Base-by-base conservation (phyloP, 2,113 vertebrate genomes). In the Corythoichthys intestinalis region DNA sequence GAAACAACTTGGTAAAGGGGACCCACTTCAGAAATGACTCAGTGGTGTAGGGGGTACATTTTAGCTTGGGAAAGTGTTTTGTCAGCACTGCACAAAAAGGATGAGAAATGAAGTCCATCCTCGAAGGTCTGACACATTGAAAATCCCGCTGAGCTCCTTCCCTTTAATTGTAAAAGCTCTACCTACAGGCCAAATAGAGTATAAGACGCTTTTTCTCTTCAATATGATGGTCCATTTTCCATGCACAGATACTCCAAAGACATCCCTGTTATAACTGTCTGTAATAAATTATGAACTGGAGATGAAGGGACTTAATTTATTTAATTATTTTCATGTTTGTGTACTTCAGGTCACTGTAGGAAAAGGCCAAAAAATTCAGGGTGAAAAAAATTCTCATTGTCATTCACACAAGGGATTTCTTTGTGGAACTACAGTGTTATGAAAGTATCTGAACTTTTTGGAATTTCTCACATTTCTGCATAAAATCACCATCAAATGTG, bases 151-250 rank as follows among this genome's bases (percentile, higher is more conserved):
- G 34, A 34, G 28, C 71, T 73, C 67, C 38, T 82, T 67, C 44
- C 65, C 71, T 81, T 72, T 80, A 69, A 75, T 68, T 83, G 80
- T 80, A 65, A 86, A 88, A 84, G 85, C 86, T 78, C 86, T 90
- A 82, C 85, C 87, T 89, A 73, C 75, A 90, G 91, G 87, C 80
- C 78, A 75, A 76, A 47, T 2, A 1, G n/a, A 74, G 80, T 70
- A 87, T 48, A 20, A 75, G 20, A 65, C 57, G 28, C 47, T 37
- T 34, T 34, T 35, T 4, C 28, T 4, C 54, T 57, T 28, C 41
- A 4, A 1, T 54, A 2, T 54, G n/a, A 11, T n/a, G 0, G 20
- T 54, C 17, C 20, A 28, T 54, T 56, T 56, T 56, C 53, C 28
- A 56, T 56, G 3, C 53, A 56, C 53, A 56, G 8, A 35, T 34